Conservation (phyloP, 2,797 vertebrate species). For the Rhyacichthys aspro region DNA sequence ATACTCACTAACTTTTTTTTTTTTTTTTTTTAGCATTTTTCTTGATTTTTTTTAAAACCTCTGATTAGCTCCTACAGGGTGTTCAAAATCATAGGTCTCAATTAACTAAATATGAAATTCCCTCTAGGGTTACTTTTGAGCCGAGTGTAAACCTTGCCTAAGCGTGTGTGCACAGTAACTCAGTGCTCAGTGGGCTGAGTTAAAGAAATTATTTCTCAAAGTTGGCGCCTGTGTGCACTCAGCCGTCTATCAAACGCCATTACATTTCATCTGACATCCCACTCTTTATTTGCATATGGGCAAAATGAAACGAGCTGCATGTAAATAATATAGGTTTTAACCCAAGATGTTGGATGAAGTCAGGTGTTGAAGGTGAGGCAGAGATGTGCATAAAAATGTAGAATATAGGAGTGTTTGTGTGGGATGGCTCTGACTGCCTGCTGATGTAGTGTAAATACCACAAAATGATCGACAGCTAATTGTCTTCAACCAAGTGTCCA, state of each 20-base stretch:
- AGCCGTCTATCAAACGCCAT: constrained; percentile 66
- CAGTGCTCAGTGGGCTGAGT: no score
- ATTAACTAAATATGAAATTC: no score
- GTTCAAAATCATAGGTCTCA: no score
- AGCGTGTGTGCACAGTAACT: constrained; percentile 19
- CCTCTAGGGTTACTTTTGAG: no score
- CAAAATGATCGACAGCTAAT: constrained; percentile 39
- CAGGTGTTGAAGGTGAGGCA: constrained; percentile 41
- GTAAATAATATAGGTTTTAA: constrained; percentile 47
- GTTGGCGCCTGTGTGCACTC: constrained; percentile 57
- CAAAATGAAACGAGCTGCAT: constrained; percentile 66
- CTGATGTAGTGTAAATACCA: constrained; percentile 36
- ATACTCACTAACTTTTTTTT: no score
- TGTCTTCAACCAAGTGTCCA: constrained; percentile 48
- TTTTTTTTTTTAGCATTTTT: no score
- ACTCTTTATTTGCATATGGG: constrained; percentile 70
- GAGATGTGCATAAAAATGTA: constrained; percentile 20
- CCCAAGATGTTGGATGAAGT: constrained; percentile 39
- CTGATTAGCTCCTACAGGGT: no score
- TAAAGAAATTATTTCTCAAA: constrained; percentile 37
- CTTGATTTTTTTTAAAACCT: no score
- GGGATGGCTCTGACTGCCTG: constrained; percentile 20
- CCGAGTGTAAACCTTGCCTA: no score
- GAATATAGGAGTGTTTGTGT: constrained; percentile 29
- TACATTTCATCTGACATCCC: constrained; percentile 58